phyloP scores from a whole-genome alignment of 2,888 invertebrate species.

The Entomobrya proxima region DNA sequence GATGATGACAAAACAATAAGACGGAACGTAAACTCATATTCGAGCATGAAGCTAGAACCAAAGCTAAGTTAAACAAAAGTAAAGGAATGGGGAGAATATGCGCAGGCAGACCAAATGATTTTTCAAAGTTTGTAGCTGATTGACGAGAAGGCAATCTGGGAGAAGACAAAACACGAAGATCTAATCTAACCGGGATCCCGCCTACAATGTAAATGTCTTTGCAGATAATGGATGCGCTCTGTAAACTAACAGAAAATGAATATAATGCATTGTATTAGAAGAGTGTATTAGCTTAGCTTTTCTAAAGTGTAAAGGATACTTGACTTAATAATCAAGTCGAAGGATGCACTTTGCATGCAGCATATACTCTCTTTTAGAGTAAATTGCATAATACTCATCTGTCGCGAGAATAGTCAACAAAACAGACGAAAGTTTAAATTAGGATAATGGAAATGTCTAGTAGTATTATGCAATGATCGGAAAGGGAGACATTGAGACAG shows the following conservation, averaged over 20 bases:
- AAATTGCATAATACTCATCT: slow-evolving; percentile 29
- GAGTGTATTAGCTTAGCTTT: slow-evolving; percentile 7
- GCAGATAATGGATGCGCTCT: background rate
- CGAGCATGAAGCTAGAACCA: background rate
- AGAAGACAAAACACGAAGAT: slow-evolving; percentile 31
- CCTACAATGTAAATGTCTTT: slow-evolving; percentile 40
- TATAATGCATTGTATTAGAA: background rate
- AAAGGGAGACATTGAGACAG: slow-evolving; percentile 14
- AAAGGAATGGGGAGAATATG: background rate
- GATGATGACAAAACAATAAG: slow-evolving; percentile 38
- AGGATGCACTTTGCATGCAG: background rate
- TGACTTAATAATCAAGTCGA: background rate
- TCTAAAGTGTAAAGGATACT: background rate
- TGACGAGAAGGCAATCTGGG: slow-evolving; percentile 8
- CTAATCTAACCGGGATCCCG: slow-evolving; percentile 43
- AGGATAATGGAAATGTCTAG: slow-evolving; percentile 62
- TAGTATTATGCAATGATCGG: slow-evolving; percentile 51
- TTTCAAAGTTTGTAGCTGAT: slow-evolving; percentile 13
- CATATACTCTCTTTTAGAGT: background rate
- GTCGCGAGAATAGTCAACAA: background rate
- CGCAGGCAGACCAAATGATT: background rate
- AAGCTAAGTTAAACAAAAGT: slow-evolving; percentile 17
- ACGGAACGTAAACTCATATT: background rate
- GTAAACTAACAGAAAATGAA: slow-evolving; percentile 7
- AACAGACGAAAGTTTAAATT: slow-evolving; percentile 45